These are phyloP conservation scores for Luperina testacea DNA, from an alignment of 2,888 invertebrate species.

Conservation along the genomic window DNA sequence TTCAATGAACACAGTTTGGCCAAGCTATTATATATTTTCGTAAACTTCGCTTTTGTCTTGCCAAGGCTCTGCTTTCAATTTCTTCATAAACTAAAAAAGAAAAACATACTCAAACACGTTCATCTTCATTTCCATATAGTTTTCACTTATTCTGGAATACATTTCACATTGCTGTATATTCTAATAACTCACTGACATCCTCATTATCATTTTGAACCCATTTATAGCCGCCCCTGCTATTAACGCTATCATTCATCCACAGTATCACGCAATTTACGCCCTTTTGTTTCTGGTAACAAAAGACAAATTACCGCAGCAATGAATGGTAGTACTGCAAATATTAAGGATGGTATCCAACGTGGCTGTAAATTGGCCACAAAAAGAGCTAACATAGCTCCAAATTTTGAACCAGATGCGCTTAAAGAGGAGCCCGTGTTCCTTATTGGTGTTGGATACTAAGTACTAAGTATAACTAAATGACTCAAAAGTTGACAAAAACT, in stretches of 20 bases:
- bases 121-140: constrained; percentile 4
- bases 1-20: not conserved
- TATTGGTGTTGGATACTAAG: constrained; percentile 79
- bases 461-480: constrained; percentile 72
- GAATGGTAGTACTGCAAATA: constrained; percentile 75
- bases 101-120: not conserved
- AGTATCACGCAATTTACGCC: constrained; percentile 74
- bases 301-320: constrained; percentile 72
- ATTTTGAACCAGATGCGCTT: constrained; percentile 72
- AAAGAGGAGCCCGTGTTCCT: constrained; percentile 78
- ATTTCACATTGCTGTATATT: constrained; percentile 27
- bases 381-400: constrained; percentile 78
- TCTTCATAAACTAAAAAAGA: not conserved
- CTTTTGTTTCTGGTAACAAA: constrained; percentile 79
- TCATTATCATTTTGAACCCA: constrained; percentile 51
- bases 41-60: not conserved
- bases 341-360: constrained; percentile 74
- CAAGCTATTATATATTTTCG: not conserved
- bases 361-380: constrained; percentile 75
- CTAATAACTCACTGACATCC: constrained; percentile 46
- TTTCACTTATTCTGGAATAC: constrained; percentile 16
- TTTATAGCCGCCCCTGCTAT: constrained; percentile 44
- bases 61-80: not conserved
- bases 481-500: constrained; percentile 63
- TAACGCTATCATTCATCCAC: constrained; percentile 64